Conservation (phyloP, 2,888 invertebrate genomes). For the Sinelater perroti region DNA sequence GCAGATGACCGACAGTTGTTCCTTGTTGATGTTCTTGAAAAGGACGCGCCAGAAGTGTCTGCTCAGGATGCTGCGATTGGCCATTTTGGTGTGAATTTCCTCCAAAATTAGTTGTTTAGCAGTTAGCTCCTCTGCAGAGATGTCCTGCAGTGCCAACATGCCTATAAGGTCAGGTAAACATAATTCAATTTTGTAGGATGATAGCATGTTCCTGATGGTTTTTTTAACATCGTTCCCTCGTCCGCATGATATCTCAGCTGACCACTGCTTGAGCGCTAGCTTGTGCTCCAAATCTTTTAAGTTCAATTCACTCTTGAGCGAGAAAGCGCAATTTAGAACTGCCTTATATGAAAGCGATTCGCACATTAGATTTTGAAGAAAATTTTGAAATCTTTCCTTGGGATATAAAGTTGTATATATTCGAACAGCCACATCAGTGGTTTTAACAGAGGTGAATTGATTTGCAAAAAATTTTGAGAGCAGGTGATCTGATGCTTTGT, state of each 20-base stretch:
- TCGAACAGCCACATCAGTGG: constrained; percentile 60
- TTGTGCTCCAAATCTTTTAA: constrained; percentile 45
- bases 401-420: constrained; percentile 60
- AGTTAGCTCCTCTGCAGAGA: constrained; percentile 36
- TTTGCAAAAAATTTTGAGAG: constrained; percentile 60
- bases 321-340: constrained; percentile 50
- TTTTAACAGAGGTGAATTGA: constrained; percentile 48
- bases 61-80: constrained; percentile 52
- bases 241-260: constrained; percentile 49
- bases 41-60: constrained; percentile 56
- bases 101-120: constrained; percentile 51
- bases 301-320: constrained; percentile 26
- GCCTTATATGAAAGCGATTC: constrained; percentile 49
- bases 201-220: constrained; percentile 53
- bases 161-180: constrained; percentile 52
- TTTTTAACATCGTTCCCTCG: constrained; percentile 48
- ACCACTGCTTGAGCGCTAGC: constrained; percentile 51
- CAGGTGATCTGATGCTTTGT: constrained; percentile 61
- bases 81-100: constrained; percentile 53
- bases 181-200: constrained; percentile 54
- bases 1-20: constrained; percentile 54
- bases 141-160: constrained; percentile 47
- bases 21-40: constrained; percentile 52
- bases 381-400: constrained; percentile 57
- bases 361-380: constrained; percentile 53